Base-by-base conservation (phyloP, 2,797 vertebrate genomes). In the Heterohyrax brucei region DNA sequence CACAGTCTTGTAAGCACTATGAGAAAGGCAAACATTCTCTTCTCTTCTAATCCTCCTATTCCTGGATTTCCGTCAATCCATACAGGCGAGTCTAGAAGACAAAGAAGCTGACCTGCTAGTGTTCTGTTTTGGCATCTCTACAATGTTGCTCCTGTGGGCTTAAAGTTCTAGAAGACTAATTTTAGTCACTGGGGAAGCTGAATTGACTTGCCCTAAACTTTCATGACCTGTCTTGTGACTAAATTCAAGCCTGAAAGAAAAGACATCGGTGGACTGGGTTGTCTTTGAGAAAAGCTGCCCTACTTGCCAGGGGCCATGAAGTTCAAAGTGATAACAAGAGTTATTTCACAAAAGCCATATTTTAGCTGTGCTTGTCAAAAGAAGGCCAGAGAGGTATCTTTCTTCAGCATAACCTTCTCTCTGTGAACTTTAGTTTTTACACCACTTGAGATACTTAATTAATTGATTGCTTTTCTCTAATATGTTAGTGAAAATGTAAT, bases 331-430 rank as follows among this genome's bases (percentile, higher is more conserved):
- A 16, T 14, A 26, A 22, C 10, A 19, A 5, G 0, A 66, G 28
- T 44, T 14, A 30, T 33, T 28, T 79, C 80, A 39, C 62, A 68
- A 50, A 82, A 92, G 44, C 44, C 50, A 56, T 14, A 22, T 50
- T 73, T 96, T 91, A 87, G 80, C 93, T 92, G 91, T 96, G 90
- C 95, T 96, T 97, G 81, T 91, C 44, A 68, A 91, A 73, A 93
- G n/a, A 80, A 39, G 26, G 33, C 77, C 95, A 80, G 85, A 12
- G n/a, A 62, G 26, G 53, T 9, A 16, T 88, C 89, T 94, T 89
- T 81, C 26, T 75, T 28, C 14, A 10, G 3, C 1, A 77, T 68
- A 5, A 28, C 4, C 48, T 77, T 75, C 66, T 94, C 68, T 92
- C 70, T 22, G 4, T 59, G 30, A 8, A 73, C 64, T 83, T 85